Evolutionary conservation across 2,113 vertebrate genomes (phyloP).

Genomic region (Phasianus colchicus): DNA sequence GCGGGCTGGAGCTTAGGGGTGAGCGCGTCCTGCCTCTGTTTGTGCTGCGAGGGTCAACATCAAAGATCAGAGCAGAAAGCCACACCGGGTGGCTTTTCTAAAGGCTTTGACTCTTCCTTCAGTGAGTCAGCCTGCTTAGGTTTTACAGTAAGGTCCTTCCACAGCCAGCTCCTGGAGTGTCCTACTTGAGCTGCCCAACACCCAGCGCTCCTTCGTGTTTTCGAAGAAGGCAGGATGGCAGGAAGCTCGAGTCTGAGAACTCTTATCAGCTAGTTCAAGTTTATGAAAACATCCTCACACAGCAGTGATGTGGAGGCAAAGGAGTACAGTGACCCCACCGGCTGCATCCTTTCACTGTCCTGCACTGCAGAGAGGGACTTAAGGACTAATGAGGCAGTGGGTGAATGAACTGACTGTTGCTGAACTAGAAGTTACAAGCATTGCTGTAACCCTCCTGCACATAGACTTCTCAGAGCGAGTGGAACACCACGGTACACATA

Average conservation of each 20-base stretch:
- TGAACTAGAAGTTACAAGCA: neutral
- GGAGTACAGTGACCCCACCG: neutral
- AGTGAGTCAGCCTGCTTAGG: neutral
- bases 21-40: fast-evolving
- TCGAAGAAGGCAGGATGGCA: neutral
- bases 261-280: neutral
- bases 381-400: neutral
- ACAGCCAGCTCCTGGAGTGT: neutral
- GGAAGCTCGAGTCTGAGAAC: neutral
- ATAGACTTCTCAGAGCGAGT: neutral
- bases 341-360: conserved; percentile 38
- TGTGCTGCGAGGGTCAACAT: neutral
- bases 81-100: neutral
- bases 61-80: neutral
- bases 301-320: neutral
- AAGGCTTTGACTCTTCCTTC: neutral
- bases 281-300: neutral
- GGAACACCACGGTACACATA: fast-evolving
- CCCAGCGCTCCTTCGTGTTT: neutral
- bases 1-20: fast-evolving
- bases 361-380: neutral
- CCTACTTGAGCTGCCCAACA: neutral
- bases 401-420: conserved; percentile 33
- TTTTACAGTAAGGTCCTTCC: neutral
- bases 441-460: neutral